Percentiles rank a stretch among this genome's conserved stretches.
Conservation (phyloP, 1,140 invertebrate genomes). For the Zaprionus gabonicus region DNA sequence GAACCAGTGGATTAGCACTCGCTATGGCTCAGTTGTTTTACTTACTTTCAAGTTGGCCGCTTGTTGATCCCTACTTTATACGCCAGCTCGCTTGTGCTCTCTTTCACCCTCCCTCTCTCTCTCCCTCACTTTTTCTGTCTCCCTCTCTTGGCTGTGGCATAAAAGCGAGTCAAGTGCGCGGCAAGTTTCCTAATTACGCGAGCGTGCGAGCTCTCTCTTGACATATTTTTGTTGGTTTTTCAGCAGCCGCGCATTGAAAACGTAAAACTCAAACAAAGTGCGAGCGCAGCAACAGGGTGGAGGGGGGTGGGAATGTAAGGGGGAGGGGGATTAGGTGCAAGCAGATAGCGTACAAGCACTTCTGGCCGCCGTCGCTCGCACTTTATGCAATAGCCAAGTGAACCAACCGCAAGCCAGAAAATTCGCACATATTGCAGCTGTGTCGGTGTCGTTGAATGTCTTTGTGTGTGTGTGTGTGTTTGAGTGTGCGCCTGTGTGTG, state of each 20-base stretch:
- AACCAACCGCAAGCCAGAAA: conserved; percentile 44
- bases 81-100: neutral
- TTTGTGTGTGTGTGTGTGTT: neutral
- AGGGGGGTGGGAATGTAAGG: neutral
- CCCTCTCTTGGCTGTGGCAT: conserved; percentile 12
- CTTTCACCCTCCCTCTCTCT: neutral
- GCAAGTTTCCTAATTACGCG: conserved; percentile 77
- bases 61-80: conserved; percentile 28
- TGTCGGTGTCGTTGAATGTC: neutral
- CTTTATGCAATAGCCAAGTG: conserved; percentile 37
- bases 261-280: conserved; percentile 37
- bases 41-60: conserved; percentile 40
- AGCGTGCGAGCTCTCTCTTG: conserved; percentile 63
- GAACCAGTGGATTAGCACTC: conserved; percentile 24
- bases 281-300: too few species aligned
- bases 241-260: conserved; percentile 50
- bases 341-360: conserved; percentile 38
- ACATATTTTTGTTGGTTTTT: conserved; percentile 61
- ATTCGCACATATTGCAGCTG: conserved; percentile 45
- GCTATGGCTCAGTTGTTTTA: conserved; percentile 29
- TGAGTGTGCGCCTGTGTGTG: neutral
- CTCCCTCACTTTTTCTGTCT: neutral
- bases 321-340: neutral
- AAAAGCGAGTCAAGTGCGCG: conserved; percentile 70
- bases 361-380: conserved; percentile 28